These are phyloP conservation scores for Heterocephalus glaber DNA, from an alignment of 2,113 vertebrate species.

Conservation along the genomic window DNA sequence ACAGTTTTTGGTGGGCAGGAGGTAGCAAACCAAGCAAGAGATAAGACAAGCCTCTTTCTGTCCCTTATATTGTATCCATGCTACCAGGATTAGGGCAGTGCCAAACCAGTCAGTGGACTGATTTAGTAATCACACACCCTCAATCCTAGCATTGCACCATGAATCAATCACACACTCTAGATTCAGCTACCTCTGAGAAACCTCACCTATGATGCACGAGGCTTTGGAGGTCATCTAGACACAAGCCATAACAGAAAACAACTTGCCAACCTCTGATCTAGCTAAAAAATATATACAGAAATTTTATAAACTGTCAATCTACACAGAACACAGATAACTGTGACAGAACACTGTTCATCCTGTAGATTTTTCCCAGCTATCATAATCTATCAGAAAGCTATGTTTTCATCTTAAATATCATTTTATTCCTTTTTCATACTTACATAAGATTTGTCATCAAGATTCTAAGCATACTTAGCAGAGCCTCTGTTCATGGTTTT, in stretches of 20 bases:
- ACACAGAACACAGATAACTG: not conserved
- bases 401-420: not conserved
- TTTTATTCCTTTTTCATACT: not conserved
- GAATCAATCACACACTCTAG: too few species aligned
- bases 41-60: too few species aligned
- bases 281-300: not conserved
- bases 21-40: too few species aligned
- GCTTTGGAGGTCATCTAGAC: too few species aligned
- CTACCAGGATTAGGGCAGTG: too few species aligned
- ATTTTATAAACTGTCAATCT: not conserved
- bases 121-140: too few species aligned
- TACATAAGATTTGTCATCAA: not conserved
- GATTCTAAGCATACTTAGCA: not conserved
- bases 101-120: too few species aligned
- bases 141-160: too few species aligned
- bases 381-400: not conserved
- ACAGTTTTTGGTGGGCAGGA: too few species aligned
- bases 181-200: too few species aligned
- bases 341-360: not conserved
- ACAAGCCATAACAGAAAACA: not conserved
- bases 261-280: not conserved
- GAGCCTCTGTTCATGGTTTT: not conserved
- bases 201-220: too few species aligned
- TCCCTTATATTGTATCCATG: too few species aligned
- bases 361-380: not conserved